These are phyloP conservation scores for Melanaphis sacchari DNA, from an alignment of 1,140 invertebrate genomes.

Conservation along the genomic window DNA sequence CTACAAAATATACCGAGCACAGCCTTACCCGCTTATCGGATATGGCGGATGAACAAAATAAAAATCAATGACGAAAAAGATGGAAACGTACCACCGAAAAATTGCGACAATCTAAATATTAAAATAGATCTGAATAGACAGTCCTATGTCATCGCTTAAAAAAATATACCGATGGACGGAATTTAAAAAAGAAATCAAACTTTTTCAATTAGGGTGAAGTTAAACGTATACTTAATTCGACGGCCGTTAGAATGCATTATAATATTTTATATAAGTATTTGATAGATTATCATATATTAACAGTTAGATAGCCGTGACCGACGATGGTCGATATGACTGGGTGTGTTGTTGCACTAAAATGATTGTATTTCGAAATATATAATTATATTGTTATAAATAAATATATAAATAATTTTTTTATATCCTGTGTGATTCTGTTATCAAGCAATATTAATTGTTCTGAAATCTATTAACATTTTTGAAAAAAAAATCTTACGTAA, in stretches of 20 bases:
- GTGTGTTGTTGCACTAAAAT: background rate
- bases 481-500: no score
- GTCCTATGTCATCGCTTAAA: background rate
- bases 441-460: no score
- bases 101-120: background rate
- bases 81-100: background rate
- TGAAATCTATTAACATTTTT: no score
- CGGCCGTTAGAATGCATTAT: background rate
- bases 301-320: background rate
- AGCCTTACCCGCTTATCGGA: background rate
- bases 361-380: background rate
- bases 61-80: background rate
- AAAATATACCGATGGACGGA: background rate
- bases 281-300: background rate
- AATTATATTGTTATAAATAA: background rate
- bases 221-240: background rate
- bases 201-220: background rate
- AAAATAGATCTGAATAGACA: background rate
- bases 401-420: background rate
- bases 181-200: background rate
- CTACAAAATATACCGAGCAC: background rate
- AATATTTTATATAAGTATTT: no score
- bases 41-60: background rate
- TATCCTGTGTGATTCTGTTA: no score
- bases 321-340: background rate